Base-by-base conservation (phyloP, 1,140 invertebrate genomes). In the Oncopodura yosiiana region DNA sequence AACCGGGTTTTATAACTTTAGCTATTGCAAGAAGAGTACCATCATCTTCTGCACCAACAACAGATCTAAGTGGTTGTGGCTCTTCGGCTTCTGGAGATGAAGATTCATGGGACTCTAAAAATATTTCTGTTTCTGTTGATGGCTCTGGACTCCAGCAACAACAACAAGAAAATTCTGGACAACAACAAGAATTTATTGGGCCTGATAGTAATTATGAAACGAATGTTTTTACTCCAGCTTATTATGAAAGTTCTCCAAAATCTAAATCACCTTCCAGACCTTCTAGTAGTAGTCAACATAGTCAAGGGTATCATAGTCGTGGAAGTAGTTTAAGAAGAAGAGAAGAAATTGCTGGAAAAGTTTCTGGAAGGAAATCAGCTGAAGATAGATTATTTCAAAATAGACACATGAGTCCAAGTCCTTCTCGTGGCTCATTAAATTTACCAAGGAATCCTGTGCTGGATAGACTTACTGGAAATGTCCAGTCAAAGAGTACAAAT, bases 1-100 rank as follows among this genome's bases (percentile, higher is more conserved):
- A 83, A 32, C 84, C 83, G 23, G 87, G 87, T 38, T 83, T 85
- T 60, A 94, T 94, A 46, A 86, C 84, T 0, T 73, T 94, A 12
- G 86, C 83, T 2, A 82, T 94, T 38, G 87, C 88, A 0, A 74
- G 88, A 49, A 71, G 82, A 50, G 78, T 78, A 32, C 74, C 80
- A 64, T 77, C 75, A 0, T 70, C 75, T 0, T 74, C 67, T 18
- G 65, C 48, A 63, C 66, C 59, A 48, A 66, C 51, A 27, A 66
- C 56, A 39, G 71, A 71, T 11, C 76, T 78, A 60, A 77, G 74
- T 60, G 73, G 73, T 53, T 67, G 69, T 30, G 71, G 74, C 14
- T 72, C 68, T 46, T 56, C 68, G 1, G 65, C 69, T 1, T 69
- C 73, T 19, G 68, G 75, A 51, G 63, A 74, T 23, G 75, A 78